These are phyloP conservation scores for Germaria angustata DNA, from an alignment of 2,888 invertebrate genomes.

Conservation along the genomic window DNA sequence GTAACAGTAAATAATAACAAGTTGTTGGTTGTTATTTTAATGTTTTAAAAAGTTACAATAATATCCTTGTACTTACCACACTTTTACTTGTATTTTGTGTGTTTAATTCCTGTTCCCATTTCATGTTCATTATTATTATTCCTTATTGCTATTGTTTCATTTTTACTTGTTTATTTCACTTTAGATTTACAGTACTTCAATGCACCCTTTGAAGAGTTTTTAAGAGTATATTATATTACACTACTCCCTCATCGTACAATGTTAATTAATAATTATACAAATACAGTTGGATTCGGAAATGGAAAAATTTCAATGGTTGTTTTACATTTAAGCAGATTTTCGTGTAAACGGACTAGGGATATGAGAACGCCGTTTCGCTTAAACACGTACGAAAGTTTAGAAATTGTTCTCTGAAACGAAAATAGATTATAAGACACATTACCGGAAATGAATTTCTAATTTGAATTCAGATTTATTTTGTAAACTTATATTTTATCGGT, in stretches of 20 bases:
- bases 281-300: too few species aligned
- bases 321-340: too few species aligned
- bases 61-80: conserved; percentile 68
- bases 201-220: conserved; percentile 37
- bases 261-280: too few species aligned
- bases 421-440: too few species aligned
- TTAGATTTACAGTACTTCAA: conserved; percentile 18
- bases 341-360: too few species aligned
- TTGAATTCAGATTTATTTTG: too few species aligned
- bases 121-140: conserved; percentile 40
- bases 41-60: conserved; percentile 70
- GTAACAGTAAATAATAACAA: conserved; percentile 43
- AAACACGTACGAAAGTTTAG: too few species aligned
- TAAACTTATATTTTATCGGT: too few species aligned
- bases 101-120: conserved; percentile 32
- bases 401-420: too few species aligned
- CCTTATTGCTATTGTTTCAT: conserved; percentile 46
- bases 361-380: too few species aligned
- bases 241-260: neutral
- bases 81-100: conserved; percentile 58
- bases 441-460: too few species aligned
- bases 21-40: conserved; percentile 68
- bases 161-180: conserved; percentile 33
- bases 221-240: neutral
- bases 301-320: too few species aligned